Base-by-base conservation (phyloP, 2,888 invertebrate genomes). In the Amblyteles armatorius region DNA sequence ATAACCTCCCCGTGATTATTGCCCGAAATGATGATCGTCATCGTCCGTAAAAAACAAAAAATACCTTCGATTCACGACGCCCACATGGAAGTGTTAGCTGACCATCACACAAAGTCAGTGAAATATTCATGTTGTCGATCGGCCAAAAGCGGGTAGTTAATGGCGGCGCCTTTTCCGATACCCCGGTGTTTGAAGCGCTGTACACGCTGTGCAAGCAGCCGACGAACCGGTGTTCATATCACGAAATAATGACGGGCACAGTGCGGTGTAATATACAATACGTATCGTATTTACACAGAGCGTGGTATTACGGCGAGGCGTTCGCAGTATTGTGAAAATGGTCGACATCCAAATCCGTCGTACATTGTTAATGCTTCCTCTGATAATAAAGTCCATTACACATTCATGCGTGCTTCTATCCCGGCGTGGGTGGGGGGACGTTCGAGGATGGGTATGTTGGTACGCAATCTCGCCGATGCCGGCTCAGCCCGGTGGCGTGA, bases 261-360 rank as follows among this genome's bases (percentile, higher is more conserved):
- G 26, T 4, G 29, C 29, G 29, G 60, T 63, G 13, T 63, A 16
- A 63, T 63, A 29, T 60, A n/a, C 40, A 26, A 48, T 29, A 48
- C 4, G 13, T 11, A 60, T 60, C 22, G 52, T 26, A 29, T 52
- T 16, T 71, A 44, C 29, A 26, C 11, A 4, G 26, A 22, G 19
- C n/a, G 40, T n/a, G 36, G 57, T 60, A 80, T 52, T 57, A 73
- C 72, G 79, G 33, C 11, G 73, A 16, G 40, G 79, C 69, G 57
- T 48, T 63, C 63, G 55, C 74, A 52, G 71, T 79, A 85, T 87
- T 82, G 77, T 78, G 81, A 83, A 83, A 86, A 87, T 86, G 55
- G 78, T 83, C 36, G 72, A 85, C 85, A 85, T 86, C 72, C 57
- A 55, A 79, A 79, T 79, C 63, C 72, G 72, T 79, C 79, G 72